Evolutionary conservation across 1,140 invertebrate genomes (phyloP).

Genomic region (Teleogryllus occipitalis): DNA sequence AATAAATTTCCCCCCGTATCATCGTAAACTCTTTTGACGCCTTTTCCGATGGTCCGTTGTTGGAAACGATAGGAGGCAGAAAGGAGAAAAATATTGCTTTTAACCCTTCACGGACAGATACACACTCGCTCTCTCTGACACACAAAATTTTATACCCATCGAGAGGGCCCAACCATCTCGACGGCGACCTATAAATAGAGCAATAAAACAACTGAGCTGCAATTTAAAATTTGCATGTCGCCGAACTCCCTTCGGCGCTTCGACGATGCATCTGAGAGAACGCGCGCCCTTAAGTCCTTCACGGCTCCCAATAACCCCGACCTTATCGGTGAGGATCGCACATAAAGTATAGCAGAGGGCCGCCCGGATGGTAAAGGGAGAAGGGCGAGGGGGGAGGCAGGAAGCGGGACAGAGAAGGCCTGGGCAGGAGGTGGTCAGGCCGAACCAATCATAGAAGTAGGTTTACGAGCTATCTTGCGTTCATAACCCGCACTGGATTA

Average conservation of each 20-base stretch:
- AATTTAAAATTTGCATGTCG: background rate
- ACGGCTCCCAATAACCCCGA: background rate
- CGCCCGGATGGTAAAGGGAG: background rate
- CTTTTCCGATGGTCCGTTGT: no score
- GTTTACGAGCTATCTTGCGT: background rate
- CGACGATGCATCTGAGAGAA: background rate
- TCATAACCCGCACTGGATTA: background rate
- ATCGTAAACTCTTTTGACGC: no score
- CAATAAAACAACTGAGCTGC: background rate
- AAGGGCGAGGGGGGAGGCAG: background rate
- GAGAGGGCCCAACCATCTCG: background rate
- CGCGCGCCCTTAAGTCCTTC: background rate
- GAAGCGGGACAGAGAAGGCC: no score
- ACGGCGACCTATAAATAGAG: background rate
- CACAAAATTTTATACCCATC: background rate
- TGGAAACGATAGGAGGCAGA: no score
- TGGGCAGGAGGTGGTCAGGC: background rate
- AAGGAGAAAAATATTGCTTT: no score
- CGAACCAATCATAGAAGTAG: constrained; percentile 1
- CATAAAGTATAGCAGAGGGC: background rate
- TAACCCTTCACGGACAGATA: no score
- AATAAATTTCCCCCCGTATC: no score
- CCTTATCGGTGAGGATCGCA: background rate
- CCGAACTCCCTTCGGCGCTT: no score
- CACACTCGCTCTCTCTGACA: no score